Conservation (phyloP, 1,140 invertebrate genomes). For the Hyposmocoma kahamanoa region DNA sequence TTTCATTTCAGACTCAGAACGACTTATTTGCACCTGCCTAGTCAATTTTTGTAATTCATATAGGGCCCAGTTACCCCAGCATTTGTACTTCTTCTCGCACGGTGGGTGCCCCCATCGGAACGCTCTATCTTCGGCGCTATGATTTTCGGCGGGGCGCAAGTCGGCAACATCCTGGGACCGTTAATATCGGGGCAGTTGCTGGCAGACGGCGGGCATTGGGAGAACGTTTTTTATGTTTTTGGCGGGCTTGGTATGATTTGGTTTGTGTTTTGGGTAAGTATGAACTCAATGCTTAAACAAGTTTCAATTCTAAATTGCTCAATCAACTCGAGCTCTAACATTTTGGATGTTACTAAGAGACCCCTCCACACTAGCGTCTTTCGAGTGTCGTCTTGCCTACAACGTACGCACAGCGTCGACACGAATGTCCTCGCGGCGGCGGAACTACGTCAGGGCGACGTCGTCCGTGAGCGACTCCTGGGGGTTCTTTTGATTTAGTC, state of each 20-base stretch:
- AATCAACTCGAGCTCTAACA: no score
- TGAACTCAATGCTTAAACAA: neutral
- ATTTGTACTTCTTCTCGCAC: conserved; percentile 80
- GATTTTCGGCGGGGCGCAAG: conserved; percentile 81
- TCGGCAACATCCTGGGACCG: conserved; percentile 84
- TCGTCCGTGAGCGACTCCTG: no score
- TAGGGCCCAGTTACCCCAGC: conserved; percentile 82
- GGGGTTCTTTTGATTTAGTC: no score
- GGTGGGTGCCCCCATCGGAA: conserved; percentile 84
- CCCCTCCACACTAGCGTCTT: no score
- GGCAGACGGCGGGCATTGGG: conserved; percentile 79
- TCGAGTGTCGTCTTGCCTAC: no score
- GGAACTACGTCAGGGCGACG: no score
- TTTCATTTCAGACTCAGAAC: no score
- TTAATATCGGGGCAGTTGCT: conserved; percentile 80
- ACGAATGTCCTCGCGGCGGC: no score
- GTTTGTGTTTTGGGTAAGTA: conserved; percentile 81
- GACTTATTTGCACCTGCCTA: no score
- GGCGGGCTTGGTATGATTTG: conserved; percentile 82
- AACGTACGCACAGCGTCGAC: no score
- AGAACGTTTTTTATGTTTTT: conserved; percentile 87
- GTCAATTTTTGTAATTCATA: no score
- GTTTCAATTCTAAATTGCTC: neutral
- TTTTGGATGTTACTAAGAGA: no score
- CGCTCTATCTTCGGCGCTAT: conserved; percentile 81